phyloP scores from a whole-genome alignment of 2,113 vertebrate species.

The Oncorhynchus nerka region DNA sequence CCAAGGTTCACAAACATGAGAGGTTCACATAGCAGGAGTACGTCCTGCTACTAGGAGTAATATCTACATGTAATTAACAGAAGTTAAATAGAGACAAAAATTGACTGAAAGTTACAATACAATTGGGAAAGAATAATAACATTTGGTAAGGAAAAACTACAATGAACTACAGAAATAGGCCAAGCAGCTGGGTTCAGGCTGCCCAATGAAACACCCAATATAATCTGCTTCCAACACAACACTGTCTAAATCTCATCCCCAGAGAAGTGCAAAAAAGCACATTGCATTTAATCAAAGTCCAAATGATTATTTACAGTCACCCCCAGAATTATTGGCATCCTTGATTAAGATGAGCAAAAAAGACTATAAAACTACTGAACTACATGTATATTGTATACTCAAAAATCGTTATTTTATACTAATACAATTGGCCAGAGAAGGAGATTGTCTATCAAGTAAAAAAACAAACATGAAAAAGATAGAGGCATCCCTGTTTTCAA shows the following conservation, averaged over 20 bases:
- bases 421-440: too few relatives aligned
- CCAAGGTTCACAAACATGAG: background rate
- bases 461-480: background rate
- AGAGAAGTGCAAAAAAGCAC: conserved; percentile 45
- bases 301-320: background rate
- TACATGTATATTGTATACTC: too few relatives aligned
- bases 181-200: conserved; percentile 52
- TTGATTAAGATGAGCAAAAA: too few relatives aligned
- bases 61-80: background rate
- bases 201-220: conserved; percentile 12
- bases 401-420: too few relatives aligned
- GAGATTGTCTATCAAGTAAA: too few relatives aligned
- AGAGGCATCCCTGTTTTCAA: background rate
- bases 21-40: background rate
- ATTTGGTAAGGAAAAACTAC: conserved; percentile 11
- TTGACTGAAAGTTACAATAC: conserved; percentile 15
- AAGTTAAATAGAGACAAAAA: background rate
- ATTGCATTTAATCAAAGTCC: conserved; percentile 36
- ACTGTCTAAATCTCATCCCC: conserved; percentile 52
- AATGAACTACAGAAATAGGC: conserved; percentile 36
- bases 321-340: too few relatives aligned
- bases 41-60: background rate
- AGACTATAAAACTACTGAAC: too few relatives aligned
- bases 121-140: background rate
- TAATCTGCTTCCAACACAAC: conserved; percentile 16